Base-by-base conservation (phyloP, 2,888 invertebrate genomes). In the Nomada ruficornis region DNA sequence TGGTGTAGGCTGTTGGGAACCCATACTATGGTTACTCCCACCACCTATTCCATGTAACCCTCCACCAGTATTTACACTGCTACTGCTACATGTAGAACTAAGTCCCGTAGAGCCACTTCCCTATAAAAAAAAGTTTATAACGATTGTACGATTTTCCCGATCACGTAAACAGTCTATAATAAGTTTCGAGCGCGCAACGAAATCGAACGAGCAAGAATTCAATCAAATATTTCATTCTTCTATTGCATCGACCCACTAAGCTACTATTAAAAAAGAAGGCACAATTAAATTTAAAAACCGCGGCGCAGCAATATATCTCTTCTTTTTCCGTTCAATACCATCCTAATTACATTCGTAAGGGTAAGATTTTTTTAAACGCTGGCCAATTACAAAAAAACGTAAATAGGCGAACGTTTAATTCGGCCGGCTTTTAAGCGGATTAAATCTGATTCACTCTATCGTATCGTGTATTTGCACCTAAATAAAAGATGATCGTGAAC, bases 1-100 rank as follows among this genome's bases (percentile, higher is more conserved):
- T 77, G 92, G 90, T 74, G 91, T 87, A 75, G 92, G 88, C 80
- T 92, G 90, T 82, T 93, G 93, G 36, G 93, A 92, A 76, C 90
- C 90, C 89, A 92, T 89, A 80, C 80, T 91, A 85, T 92, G 92
- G 80, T 91, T 92, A 77, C 90, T 91, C 52, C 91, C 90, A 85
- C 90, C 86, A 82, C 89, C 86, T 23, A 90, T 84, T 72, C 90
- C 89, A 85, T 91, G 90, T 70, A 90, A 87, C 70, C 84, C 86
- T 81, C 86, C 83, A 78, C 84, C 89, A 80, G 91, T 89, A 89
- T 83, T 91, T 83, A 92, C 88, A 79, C 84, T 91, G 86, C 91
- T 92, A 80, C 91, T 86, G 85, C 91, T 90, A 86, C 93, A 93
- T 84, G 93, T 90, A 80, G 91, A 90, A 84, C 88, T 89, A 63